phyloP scores from a whole-genome alignment of 1,140 invertebrate species.

The Bombus affinis region DNA sequence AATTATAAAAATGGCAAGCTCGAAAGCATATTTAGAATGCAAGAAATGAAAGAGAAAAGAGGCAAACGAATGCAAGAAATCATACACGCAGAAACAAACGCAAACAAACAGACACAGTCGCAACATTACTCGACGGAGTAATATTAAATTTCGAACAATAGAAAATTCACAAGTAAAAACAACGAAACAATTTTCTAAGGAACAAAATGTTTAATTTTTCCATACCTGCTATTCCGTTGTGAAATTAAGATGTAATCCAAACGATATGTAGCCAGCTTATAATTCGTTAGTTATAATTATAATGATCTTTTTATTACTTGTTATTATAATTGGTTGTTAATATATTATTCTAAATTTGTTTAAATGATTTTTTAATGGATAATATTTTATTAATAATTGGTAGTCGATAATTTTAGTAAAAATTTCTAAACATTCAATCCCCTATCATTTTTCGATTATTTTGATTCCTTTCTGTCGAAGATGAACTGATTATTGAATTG shows the following conservation, averaged over 20 bases:
- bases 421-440: background rate
- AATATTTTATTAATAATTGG: background rate
- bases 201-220: background rate
- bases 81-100: background rate
- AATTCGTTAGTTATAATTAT: background rate
- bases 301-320: too few relatives aligned
- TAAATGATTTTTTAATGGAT: background rate
- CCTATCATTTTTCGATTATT: too few relatives aligned
- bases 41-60: background rate
- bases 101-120: background rate
- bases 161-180: background rate
- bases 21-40: background rate
- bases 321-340: too few relatives aligned
- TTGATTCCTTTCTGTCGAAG: background rate
- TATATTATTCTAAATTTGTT: background rate
- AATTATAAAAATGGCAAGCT: background rate
- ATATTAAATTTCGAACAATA: background rate
- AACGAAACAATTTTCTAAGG: background rate
- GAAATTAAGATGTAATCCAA: background rate
- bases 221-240: constrained; percentile 23
- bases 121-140: background rate
- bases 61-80: constrained; percentile 3
- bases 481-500: background rate
- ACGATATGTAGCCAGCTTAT: background rate
- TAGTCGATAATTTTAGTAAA: background rate